Evolutionary conservation across 2,113 vertebrate genomes (phyloP), one percentile per base, ranked within the genome.

Genomic region (Coturnix japonica): DNA sequence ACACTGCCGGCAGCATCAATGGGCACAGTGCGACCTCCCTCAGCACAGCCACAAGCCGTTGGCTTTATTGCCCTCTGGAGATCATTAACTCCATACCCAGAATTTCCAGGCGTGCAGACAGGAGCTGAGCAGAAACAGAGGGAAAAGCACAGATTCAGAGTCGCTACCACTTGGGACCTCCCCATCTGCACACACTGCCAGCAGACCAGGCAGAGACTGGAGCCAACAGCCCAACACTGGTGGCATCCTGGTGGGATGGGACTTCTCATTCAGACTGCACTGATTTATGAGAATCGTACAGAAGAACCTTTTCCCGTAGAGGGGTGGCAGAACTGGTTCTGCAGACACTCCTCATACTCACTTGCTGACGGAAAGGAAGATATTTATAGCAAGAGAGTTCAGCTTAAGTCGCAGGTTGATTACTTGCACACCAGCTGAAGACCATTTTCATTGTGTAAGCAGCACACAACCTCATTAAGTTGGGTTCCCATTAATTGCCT

Each of bases 11-110:
- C 3, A 37, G 9, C 16, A 6, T 28, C 6, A 8, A n/a, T 11
- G 26, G 61, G 4, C 1, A 2, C 16, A 35, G 30, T 0, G 4
- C 8, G 46, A 75, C 51, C 56, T 37, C 16, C 53, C 37, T 64
- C 37, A n/a, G 7, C 8, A 11, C 0, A 1, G 30, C 53, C 12
- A 59, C 18, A 30, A 70, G 53, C 26, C n/a, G 31, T 47, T 35
- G 30, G 5, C 46, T 71, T 75, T 79, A 64, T 33, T 77, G 51
- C 37, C 33, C 51, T 26, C 60, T 74, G 61, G 61, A 44, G 92
- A 91, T 94, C 56, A 84, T 96, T 95, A 91, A 91, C 85, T 35
- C 56, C 1, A 6, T 3, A 28, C 12, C 56, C 47, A 53, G n/a
- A 47, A 72, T 67, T 73, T 13, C 64, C 47, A 2, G 1, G 5